A percentile compares a stretch with the other conserved stretches of the same genome.
phyloP scores from a whole-genome alignment of 2,888 invertebrate genomes.

The Heteromyza rotundicornis region DNA sequence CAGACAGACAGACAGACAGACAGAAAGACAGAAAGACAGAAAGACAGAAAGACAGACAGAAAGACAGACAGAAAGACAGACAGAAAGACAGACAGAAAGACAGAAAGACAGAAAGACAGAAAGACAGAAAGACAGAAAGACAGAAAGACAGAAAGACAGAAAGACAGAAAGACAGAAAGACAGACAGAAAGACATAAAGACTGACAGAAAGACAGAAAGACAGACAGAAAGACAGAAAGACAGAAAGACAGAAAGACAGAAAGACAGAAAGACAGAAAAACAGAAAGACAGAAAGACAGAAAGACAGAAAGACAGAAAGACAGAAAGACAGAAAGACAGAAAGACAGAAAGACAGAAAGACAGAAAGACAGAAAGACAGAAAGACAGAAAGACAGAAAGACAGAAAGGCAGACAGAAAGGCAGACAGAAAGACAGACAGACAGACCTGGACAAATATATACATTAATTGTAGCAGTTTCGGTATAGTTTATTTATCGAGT shows the following conservation, averaged over 20 bases:
- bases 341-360: neutral
- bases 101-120: neutral
- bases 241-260: neutral
- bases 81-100: too few relatives aligned
- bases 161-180: neutral
- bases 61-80: too few relatives aligned
- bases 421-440: too few relatives aligned
- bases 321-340: neutral
- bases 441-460: too few relatives aligned
- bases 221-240: too few relatives aligned
- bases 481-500: too few relatives aligned
- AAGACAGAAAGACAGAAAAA: neutral
- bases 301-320: neutral
- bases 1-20: too few relatives aligned
- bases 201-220: too few relatives aligned
- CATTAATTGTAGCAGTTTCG: too few relatives aligned
- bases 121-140: neutral
- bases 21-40: too few relatives aligned
- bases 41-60: too few relatives aligned
- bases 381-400: neutral
- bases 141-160: neutral
- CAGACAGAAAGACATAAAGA: too few relatives aligned
- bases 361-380: neutral
- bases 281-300: neutral
- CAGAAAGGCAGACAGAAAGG: neutral